A percentile compares a stretch with the other conserved stretches of the same genome.
Conservation (phyloP, 2,888 invertebrate species). For the Euspilapteryx auroguttella region DNA sequence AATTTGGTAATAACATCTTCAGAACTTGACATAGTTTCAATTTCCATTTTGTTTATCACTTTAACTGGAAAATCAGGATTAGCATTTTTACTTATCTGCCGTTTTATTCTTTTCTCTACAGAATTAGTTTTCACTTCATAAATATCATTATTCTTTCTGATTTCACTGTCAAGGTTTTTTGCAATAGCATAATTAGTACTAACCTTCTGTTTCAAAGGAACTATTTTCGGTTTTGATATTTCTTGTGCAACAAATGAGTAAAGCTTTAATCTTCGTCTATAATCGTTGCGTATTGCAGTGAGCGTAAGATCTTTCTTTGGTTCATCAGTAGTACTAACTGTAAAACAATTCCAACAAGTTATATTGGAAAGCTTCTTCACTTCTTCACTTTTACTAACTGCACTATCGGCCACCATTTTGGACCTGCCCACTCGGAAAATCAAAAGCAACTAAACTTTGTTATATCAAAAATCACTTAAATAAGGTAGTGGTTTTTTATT, state of each 20-base stretch:
- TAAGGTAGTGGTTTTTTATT: constrained; percentile 14
- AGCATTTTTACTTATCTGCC: neutral
- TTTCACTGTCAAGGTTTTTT: constrained; percentile 28
- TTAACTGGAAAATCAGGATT: constrained; percentile 3
- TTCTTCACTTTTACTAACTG: neutral
- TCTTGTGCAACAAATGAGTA: constrained; percentile 36
- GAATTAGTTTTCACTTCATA: too few relatives aligned
- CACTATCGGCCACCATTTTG: neutral
- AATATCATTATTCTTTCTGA: constrained; percentile 11
- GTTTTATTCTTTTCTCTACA: too few relatives aligned
- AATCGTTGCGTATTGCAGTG: constrained; percentile 25
- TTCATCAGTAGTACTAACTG: constrained; percentile 15
- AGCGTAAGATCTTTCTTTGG: too few relatives aligned
- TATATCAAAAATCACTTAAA: constrained; percentile 21
- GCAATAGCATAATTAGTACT: constrained; percentile 28
- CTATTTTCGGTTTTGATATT: constrained; percentile 28
- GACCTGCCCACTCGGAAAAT: constrained; percentile 10
- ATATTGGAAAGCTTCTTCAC: constrained; percentile 6
- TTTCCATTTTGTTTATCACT: constrained; percentile 17
- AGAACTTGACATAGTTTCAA: too few relatives aligned
- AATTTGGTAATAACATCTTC: neutral
- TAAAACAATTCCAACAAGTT: constrained; percentile 43
- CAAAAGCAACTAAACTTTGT: constrained; percentile 21
- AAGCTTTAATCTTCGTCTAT: constrained; percentile 29
- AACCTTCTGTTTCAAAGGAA: constrained; percentile 37